Evolutionary conservation across 1,140 invertebrate genomes (phyloP).

Genomic region (Dufourea novaeangliae): DNA sequence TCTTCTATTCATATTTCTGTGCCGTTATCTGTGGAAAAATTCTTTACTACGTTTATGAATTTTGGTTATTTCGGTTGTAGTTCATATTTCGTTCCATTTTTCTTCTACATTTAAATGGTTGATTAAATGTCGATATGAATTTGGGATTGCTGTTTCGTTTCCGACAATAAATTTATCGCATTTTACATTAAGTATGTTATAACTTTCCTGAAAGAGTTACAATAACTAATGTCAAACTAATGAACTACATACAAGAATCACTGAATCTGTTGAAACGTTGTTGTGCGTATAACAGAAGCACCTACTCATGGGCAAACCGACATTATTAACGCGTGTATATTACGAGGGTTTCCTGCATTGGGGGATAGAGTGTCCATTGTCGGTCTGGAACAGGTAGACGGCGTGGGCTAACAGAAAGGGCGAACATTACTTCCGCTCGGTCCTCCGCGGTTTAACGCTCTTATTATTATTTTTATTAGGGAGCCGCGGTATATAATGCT

Average conservation of each 20-base stretch:
- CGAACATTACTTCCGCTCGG: constrained; percentile 73
- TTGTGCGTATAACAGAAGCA: not conserved
- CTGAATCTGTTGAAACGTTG: constrained; percentile 17
- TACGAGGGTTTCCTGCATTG: constrained; percentile 24
- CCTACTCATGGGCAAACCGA: not conserved
- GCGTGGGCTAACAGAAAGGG: constrained; percentile 49
- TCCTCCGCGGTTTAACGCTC: constrained; percentile 77
- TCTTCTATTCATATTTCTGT: too few relatives aligned
- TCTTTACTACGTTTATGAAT: too few relatives aligned
- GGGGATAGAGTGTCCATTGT: constrained; percentile 24
- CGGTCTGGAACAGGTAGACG: constrained; percentile 24
- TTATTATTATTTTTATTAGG: constrained; percentile 81
- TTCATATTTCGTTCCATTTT: too few relatives aligned
- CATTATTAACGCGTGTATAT: constrained; percentile 32
- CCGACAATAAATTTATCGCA: too few relatives aligned
- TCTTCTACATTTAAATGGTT: too few relatives aligned
- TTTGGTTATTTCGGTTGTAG: too few relatives aligned
- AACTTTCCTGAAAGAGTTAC: too few relatives aligned
- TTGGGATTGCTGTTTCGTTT: too few relatives aligned
- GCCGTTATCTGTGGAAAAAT: too few relatives aligned
- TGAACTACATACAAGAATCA: not conserved
- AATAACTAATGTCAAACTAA: not conserved
- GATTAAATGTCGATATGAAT: too few relatives aligned
- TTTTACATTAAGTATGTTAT: too few relatives aligned
- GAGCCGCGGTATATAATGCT: constrained; percentile 72